phyloP scores from a whole-genome alignment of 2,797 vertebrate genomes.

The Takifugu rubripes region DNA sequence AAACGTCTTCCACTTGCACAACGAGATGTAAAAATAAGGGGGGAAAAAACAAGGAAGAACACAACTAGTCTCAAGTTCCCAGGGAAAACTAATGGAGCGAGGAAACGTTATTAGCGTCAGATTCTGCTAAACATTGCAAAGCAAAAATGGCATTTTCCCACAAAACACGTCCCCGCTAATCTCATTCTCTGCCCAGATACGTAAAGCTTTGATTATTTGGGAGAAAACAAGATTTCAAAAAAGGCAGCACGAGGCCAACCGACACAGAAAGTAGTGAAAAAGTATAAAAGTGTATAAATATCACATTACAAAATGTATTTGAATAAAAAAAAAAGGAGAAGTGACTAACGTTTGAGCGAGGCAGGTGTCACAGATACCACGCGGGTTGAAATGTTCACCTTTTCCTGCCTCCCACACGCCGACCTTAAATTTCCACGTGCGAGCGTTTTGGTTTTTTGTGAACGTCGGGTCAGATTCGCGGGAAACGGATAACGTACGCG shows the following conservation, averaged over 20 bases:
- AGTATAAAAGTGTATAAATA: conserved; percentile 79
- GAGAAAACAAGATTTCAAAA: background rate
- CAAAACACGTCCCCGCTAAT: conserved; percentile 40
- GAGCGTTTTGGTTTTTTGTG: conserved; percentile 31
- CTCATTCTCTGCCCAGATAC: background rate
- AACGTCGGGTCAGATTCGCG: conserved; percentile 27
- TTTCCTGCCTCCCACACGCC: background rate
- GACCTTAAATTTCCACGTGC: conserved; percentile 34
- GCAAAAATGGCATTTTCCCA: conserved; percentile 64
- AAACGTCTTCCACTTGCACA: conserved; percentile 58
- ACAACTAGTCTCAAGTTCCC: conserved; percentile 49
- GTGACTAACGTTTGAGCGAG: conserved; percentile 32
- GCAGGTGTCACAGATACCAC: conserved; percentile 10
- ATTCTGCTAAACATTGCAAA: conserved; percentile 49
- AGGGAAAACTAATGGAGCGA: conserved; percentile 46
- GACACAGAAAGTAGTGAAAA: conserved; percentile 52
- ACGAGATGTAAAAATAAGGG: conserved; percentile 55
- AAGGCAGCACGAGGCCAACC: conserved; percentile 48
- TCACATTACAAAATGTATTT: conserved; percentile 67
- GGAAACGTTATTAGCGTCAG: conserved; percentile 40
- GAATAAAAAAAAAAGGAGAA: conserved; percentile 59
- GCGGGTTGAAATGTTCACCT: conserved; percentile 3
- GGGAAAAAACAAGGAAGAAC: conserved; percentile 62
- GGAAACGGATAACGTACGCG: conserved; percentile 14
- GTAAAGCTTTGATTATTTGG: too few species aligned